These are phyloP conservation scores for Seriola quinqueradiata DNA, from an alignment of 2,113 vertebrate genomes.

Conservation along the genomic window DNA sequence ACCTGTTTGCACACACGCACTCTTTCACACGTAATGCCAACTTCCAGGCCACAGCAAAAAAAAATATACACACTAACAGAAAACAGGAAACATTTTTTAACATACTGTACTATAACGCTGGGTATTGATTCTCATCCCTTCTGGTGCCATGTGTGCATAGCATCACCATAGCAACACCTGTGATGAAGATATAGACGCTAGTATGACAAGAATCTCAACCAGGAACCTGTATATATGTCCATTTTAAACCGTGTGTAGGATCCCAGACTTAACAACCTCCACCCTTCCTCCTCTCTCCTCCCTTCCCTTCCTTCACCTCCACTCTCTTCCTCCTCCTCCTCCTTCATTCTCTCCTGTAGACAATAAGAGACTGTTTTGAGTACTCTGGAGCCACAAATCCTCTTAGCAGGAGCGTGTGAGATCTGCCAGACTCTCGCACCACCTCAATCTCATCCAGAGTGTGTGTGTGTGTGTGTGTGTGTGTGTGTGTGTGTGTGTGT, in stretches of 20 bases:
- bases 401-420: conserved; percentile 62
- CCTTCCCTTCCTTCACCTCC: background rate
- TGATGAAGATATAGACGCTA: no score
- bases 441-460: background rate
- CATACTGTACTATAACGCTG: no score
- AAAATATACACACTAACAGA: no score
- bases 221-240: background rate
- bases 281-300: background rate
- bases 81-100: no score
- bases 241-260: background rate
- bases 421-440: conserved; percentile 25
- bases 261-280: background rate
- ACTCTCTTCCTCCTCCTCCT: background rate
- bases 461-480: no score
- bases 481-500: background rate
- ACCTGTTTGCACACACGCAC: no score
- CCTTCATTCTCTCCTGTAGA: background rate
- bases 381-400: conserved; percentile 61
- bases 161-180: no score
- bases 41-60: no score
- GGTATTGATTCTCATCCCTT: no score
- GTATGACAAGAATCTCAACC: background rate
- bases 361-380: conserved; percentile 19
- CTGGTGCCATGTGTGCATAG: no score
- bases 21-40: no score